Base-by-base conservation (phyloP, 1,140 invertebrate genomes). In the Chironomus tepperi region DNA sequence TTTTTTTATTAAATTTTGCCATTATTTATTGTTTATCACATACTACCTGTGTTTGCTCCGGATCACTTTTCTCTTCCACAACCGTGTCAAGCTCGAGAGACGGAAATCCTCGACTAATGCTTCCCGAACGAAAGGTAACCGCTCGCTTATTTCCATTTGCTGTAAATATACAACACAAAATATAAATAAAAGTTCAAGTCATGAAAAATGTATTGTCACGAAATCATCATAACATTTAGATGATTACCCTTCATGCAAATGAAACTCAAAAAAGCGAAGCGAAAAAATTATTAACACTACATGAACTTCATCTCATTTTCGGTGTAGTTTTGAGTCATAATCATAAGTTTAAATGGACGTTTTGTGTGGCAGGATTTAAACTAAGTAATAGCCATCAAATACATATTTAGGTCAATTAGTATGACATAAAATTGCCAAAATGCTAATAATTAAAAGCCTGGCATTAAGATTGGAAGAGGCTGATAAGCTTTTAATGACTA, bases 31-130 rank as follows among this genome's bases (percentile, higher is more conserved):
- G n/a, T 24, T 12, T 81, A 79, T 77, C 81, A 79, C 42, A 34
- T 34, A 34, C 24, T 34, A 83, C 83, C 77, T 83, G 83, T 15
- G 88, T 89, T 79, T 89, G 88, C 80, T 93, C 91, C 8, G 89
- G 88, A 80, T 93, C 91, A 43, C 86, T 86, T 75, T 89, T 86
- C 79, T 93, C 92, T 80, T 93, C 92, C 15, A 93, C 84, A 10
- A 93, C 92, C 0, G 92, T 93, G 79, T 92, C 91, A 77, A 93
- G 83, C 79, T 93, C 91, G 43, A 91, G 79, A 0, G 89, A 88
- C 10, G 90, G 89, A 76, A 91, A 90, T 16, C 87, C 86, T 77
- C 87, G 85, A 75, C 83, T 90, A 79, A 83, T 86, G 82, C 86
- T 83, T 80, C 90, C 87, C 77, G 85, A 87, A 77, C 86, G 83